Percentiles rank a stretch among this genome's conserved stretches.
phyloP scores from a whole-genome alignment of 2,113 vertebrate species.

The Progne subis region DNA sequence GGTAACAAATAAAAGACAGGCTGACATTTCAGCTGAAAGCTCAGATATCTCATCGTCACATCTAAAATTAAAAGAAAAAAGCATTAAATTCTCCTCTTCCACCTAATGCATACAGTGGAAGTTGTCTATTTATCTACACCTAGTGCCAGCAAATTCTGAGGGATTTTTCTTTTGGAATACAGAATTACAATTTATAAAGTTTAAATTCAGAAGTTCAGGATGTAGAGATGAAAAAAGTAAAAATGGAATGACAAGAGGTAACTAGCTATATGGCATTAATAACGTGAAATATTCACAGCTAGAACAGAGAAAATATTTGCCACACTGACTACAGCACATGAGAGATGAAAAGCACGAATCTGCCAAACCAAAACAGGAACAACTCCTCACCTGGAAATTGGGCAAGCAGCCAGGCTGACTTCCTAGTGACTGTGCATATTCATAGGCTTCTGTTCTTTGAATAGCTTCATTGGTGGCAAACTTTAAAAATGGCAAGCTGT shows the following conservation, averaged over 20 bases:
- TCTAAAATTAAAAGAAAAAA: background rate
- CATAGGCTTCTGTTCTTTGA: constrained; percentile 94
- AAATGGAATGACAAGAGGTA: background rate
- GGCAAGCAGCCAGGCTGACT: constrained; percentile 83
- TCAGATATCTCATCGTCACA: background rate
- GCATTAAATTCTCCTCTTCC: background rate
- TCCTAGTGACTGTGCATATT: constrained; percentile 92
- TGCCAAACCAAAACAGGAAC: background rate
- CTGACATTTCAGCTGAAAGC: background rate
- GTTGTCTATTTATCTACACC: background rate
- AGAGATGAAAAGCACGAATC: background rate
- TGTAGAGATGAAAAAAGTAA: background rate
- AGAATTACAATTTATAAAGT: background rate
- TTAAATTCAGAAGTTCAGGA: background rate
- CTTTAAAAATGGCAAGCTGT: constrained; percentile 85
- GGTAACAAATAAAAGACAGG: background rate
- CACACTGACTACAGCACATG: background rate
- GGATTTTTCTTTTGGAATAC: background rate
- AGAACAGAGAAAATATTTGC: background rate
- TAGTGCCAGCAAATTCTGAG: background rate
- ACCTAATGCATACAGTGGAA: background rate
- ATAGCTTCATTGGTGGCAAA: constrained; percentile 95
- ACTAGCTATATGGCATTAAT: background rate
- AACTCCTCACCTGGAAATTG: constrained; percentile 86
- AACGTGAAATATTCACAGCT: background rate